A percentile compares a stretch with the other conserved stretches of the same genome.
phyloP scores from a whole-genome alignment of 2,113 vertebrate species.

The Nycticebus coucang region DNA sequence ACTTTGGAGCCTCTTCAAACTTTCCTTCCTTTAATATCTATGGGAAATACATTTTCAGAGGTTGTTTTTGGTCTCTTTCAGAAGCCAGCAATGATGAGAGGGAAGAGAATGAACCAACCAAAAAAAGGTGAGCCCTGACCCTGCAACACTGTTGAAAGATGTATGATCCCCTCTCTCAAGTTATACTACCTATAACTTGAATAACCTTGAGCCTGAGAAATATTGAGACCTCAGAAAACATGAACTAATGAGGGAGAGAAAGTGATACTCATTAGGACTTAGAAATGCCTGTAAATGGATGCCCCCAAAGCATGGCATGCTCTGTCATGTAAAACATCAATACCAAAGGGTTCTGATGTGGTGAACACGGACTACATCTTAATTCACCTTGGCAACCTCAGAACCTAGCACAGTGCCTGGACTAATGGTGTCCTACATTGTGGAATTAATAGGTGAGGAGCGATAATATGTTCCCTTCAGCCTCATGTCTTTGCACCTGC shows the following conservation, averaged over 20 bases:
- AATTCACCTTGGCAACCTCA: neutral
- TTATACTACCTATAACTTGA: neutral
- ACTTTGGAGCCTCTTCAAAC: neutral
- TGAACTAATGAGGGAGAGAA: neutral
- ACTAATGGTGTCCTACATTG: neutral
- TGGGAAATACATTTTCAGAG: neutral
- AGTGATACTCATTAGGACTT: neutral
- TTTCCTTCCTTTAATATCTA: neutral
- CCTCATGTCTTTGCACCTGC: neutral
- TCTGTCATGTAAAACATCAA: neutral
- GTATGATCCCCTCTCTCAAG: neutral
- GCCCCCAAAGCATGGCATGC: neutral
- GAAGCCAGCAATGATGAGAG: neutral
- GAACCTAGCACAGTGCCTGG: neutral
- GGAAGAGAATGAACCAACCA: neutral
- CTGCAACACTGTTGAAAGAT: neutral
- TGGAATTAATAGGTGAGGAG: neutral
- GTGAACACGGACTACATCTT: neutral
- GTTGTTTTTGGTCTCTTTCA: slow-evolving; percentile 60
- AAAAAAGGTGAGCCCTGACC: slow-evolving; percentile 50
- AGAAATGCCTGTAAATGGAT: neutral
- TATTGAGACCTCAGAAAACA: neutral
- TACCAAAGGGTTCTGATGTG: neutral
- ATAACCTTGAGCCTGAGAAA: neutral
- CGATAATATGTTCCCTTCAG: neutral